Conservation (phyloP, 1,140 invertebrate genomes). For the Drosophila subobscura region DNA sequence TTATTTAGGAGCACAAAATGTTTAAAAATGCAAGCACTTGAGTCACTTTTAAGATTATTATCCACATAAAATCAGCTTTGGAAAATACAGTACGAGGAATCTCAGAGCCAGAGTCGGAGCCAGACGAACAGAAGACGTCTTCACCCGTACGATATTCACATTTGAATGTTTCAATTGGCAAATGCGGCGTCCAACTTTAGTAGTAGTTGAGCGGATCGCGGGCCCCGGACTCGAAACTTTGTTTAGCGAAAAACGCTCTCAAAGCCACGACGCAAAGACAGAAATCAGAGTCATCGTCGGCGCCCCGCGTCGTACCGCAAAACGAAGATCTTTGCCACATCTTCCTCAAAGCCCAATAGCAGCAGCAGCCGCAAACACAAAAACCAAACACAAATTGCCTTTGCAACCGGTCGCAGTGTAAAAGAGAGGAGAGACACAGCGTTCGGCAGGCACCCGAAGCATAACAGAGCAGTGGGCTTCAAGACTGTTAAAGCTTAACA, state of each 20-base stretch:
- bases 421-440: constrained; percentile 11
- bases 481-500: constrained; percentile 7
- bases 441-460: constrained; percentile 12
- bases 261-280: constrained; percentile 41
- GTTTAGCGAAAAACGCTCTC: constrained; percentile 60
- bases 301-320: constrained; percentile 52
- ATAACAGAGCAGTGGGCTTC: constrained; percentile 16
- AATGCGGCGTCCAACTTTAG: constrained; percentile 82
- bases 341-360: constrained; percentile 45
- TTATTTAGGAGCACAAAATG: constrained; percentile 23
- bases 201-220: constrained; percentile 69
- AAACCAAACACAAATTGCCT: constrained; percentile 40
- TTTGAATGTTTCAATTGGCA: constrained; percentile 83
- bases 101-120: constrained; percentile 42
- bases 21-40: constrained; percentile 26
- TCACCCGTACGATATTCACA: constrained; percentile 83
- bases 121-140: constrained; percentile 80
- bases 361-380: constrained; percentile 38
- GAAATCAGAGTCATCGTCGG: constrained; percentile 37
- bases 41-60: constrained; percentile 18
- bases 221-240: constrained; percentile 54
- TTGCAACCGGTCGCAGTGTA: constrained; percentile 56
- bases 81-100: constrained; percentile 55
- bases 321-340: constrained; percentile 53
- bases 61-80: constrained; percentile 37